Base-by-base conservation (phyloP, 2,888 invertebrate species). In the Hecatera dysodea region DNA sequence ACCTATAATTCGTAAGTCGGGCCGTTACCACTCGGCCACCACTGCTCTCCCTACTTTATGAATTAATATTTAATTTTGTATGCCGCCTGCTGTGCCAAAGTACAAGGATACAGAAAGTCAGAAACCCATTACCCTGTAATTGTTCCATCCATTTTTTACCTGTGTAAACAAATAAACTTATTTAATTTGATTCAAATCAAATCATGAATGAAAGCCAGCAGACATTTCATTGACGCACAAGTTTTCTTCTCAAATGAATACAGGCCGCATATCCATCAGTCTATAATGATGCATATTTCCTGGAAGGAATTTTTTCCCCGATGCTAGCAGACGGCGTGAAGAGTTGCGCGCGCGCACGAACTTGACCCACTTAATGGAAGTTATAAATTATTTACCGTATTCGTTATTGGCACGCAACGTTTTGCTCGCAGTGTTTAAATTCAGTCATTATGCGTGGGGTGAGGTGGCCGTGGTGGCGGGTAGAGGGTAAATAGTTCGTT, bases 361-460 rank as follows among this genome's bases (percentile, higher is more conserved):
- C 93, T 94, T 94, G 94, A 93, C 94, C 94, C 80, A 93, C 84
- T 91, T 92, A 78, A 85, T 87, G 78, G 74, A 74, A 86, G 78
- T 86, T 86, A 92, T 92, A 89, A 91, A 91, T 93, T 91, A 92
- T 92, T 91, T 87, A 92, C 88, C 67, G 84, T 86, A 81, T 79
- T 53, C 7, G 61, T 84, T 72, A 63, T 67, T 61, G 57, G 72
- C 88, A 84, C 85, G 86, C 85, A 79, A 86, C 82, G 84, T 85
- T 83, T 83, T 80, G 84, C 85, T 61, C 46, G 63, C 66, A 64
- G 53, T 78, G 69, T 80, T 80, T 76, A 61, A 77, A 82, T 80
- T 75, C 67, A 72, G 61, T 81, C 57, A 76, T 83, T 79, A 81
- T 81, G 67, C 71, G 33, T 71, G 36, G 39, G 65, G 57, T 68